Evolutionary conservation across 2,888 invertebrate species (phyloP).

Genomic region (Nudaria mundana): DNA sequence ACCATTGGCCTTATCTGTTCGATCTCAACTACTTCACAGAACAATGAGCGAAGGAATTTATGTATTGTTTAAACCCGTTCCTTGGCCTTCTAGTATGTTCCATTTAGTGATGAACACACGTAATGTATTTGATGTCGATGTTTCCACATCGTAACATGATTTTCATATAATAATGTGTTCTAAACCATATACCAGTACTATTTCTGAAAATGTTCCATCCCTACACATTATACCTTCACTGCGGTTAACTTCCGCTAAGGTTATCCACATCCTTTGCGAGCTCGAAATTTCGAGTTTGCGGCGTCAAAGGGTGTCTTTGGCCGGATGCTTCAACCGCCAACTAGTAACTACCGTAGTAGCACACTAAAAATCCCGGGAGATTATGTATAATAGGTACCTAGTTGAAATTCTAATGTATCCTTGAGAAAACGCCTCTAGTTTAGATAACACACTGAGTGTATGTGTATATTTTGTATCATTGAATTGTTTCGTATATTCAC

Average conservation of each 20-base stretch:
- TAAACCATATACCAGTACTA: conserved; percentile 4
- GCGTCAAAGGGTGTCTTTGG: conserved; percentile 39
- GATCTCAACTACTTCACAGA: no score
- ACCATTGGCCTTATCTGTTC: no score
- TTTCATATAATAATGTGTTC: background rate
- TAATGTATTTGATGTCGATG: no score
- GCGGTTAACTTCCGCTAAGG: conserved; percentile 35
- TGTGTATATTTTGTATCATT: no score
- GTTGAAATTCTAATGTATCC: conserved; percentile 3
- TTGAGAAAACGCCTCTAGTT: background rate
- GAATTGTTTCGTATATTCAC: background rate
- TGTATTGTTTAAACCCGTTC: no score
- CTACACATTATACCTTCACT: conserved; percentile 11
- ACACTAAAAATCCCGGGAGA: conserved; percentile 36
- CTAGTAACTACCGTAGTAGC: conserved; percentile 26
- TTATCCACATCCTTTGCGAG: conserved; percentile 51
- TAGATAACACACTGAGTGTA: no score
- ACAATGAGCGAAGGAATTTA: no score
- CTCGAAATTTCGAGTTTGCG: conserved; percentile 39
- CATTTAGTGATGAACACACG: no score
- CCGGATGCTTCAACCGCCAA: conserved; percentile 46
- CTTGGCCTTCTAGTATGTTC: no score
- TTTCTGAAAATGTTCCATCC: conserved; percentile 18
- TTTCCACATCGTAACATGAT: no score
- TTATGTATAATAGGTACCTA: conserved; percentile 13